These are phyloP conservation scores for Conger conger DNA, from an alignment of 2,113 vertebrate genomes.

Conservation along the genomic window DNA sequence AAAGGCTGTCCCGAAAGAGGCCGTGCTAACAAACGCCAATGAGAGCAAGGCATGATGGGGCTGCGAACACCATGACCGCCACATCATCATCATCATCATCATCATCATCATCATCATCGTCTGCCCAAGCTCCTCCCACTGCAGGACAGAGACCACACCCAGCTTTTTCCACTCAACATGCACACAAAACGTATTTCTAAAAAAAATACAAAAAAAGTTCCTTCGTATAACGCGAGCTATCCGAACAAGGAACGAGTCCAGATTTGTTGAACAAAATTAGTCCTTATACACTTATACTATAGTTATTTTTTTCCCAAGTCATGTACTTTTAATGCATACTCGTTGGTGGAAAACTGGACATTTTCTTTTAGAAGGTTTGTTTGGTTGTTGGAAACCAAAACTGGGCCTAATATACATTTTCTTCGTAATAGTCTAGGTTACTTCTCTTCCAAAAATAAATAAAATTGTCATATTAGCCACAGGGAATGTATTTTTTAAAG, in stretches of 20 bases:
- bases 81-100: not conserved
- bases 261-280: constrained; percentile 73
- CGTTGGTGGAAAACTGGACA: not conserved
- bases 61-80: constrained; percentile 29
- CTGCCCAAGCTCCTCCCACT: not conserved
- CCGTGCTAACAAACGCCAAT: constrained; percentile 81
- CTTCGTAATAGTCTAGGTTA: not conserved
- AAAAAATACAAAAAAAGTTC: constrained; percentile 53
- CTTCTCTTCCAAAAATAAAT: not conserved
- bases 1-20: constrained; percentile 83
- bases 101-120: not conserved
- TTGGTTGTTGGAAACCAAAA: no score
- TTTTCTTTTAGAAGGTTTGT: not conserved
- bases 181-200: constrained; percentile 41
- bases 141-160: not conserved
- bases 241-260: constrained; percentile 57
- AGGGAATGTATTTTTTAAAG: not conserved
- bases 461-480: not conserved
- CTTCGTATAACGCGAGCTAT: constrained; percentile 78
- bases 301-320: constrained; percentile 16
- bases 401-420: not conserved
- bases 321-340: not conserved
- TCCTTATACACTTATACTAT: constrained; percentile 68
- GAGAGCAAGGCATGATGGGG: constrained; percentile 90
- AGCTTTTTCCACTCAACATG: constrained; percentile 49